Evolutionary conservation across 2,888 invertebrate species (phyloP).

Genomic region (Archips xylosteana): DNA sequence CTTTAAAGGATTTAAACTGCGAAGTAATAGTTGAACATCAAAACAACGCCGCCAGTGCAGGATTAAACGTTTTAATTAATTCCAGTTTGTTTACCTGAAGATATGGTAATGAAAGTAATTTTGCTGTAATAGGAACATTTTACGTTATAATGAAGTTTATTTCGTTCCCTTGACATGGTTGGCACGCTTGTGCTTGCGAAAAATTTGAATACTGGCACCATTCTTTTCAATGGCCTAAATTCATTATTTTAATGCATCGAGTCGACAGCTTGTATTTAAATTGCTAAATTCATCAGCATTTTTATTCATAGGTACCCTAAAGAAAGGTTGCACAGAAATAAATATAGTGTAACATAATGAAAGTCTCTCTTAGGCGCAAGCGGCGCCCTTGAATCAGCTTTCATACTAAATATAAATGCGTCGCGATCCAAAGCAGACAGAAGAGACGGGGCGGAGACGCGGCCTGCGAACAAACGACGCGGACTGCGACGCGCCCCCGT

Average conservation of each 20-base stretch:
- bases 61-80: conserved; percentile 23
- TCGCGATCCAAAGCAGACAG: too few relatives aligned
- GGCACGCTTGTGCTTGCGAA: conserved; percentile 33
- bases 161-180: conserved; percentile 41
- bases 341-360: too few relatives aligned
- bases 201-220: background rate
- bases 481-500: too few relatives aligned
- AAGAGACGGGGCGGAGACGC: too few relatives aligned
- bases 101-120: conserved; percentile 26
- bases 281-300: background rate
- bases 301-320: background rate
- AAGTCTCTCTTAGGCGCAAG: too few relatives aligned
- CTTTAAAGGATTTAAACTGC: background rate
- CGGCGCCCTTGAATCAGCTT: too few relatives aligned
- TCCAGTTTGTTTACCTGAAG: conserved; percentile 9
- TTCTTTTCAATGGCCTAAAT: conserved; percentile 1
- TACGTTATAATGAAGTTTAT: conserved; percentile 36
- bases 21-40: background rate
- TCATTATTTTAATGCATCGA: conserved; percentile 3
- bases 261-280: background rate
- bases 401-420: too few relatives aligned
- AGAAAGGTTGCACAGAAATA: too few relatives aligned
- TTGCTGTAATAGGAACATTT: conserved; percentile 24
- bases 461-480: too few relatives aligned
- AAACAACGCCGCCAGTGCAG: background rate